Conservation (phyloP, 64 coral and sea anemone genomes). For the Montipora capricornis region DNA sequence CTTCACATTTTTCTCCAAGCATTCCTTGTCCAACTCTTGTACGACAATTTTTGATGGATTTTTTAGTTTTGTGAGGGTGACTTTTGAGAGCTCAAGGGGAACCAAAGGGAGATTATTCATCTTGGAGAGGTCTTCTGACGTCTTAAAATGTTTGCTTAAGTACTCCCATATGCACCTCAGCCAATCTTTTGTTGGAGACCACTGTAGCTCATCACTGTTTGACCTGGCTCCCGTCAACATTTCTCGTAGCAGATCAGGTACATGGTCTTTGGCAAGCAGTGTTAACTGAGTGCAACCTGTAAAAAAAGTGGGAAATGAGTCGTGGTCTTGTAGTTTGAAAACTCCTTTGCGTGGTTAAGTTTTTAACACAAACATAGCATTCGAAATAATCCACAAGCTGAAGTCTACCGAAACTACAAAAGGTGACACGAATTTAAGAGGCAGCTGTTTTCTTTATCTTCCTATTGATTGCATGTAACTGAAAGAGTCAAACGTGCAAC, state of each 20-base stretch:
- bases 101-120: conserved; percentile 60
- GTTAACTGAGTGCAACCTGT: conserved; percentile 35
- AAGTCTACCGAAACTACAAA: no score
- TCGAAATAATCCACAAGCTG: no score
- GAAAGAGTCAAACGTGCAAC: no score
- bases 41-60: conserved; percentile 63
- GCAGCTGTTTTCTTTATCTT: no score
- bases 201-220: conserved; percentile 4
- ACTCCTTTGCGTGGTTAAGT: no score
- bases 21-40: neutral
- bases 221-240: conserved; percentile 22
- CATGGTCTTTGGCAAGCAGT: neutral
- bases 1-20: conserved; percentile 24
- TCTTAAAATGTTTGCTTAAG: conserved; percentile 52
- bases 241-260: neutral
- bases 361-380: no score
- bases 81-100: conserved; percentile 20
- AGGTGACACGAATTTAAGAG: no score
- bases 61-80: conserved; percentile 28
- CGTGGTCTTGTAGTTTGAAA: neutral
- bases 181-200: conserved; percentile 63
- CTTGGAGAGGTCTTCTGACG: neutral
- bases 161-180: conserved; percentile 68
- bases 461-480: no score
- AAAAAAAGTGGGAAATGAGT: neutral